Percentiles rank a stretch among this genome's conserved stretches.
phyloP scores from a whole-genome alignment of 2,888 invertebrate genomes.

The Tortrix viridana region DNA sequence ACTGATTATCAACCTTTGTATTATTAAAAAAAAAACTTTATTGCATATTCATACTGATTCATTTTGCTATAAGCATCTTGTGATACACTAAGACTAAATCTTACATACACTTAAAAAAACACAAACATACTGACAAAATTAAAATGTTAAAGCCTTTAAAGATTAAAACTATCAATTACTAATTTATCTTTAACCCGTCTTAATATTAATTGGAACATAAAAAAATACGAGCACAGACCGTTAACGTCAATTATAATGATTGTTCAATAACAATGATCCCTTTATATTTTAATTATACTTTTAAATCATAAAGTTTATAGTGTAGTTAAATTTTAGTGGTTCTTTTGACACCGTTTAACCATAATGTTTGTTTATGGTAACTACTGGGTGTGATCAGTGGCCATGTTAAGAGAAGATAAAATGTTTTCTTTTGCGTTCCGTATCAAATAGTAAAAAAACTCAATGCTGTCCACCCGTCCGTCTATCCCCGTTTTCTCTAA shows the following conservation, averaged over 20 bases:
- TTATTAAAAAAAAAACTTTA: no score
- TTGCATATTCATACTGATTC: no score
- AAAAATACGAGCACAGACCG: constrained; percentile 38
- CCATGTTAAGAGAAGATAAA: no score
- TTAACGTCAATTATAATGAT: constrained; percentile 43
- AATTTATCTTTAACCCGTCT: constrained; percentile 39
- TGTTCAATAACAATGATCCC: constrained; percentile 43
- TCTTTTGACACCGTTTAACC: constrained; percentile 34
- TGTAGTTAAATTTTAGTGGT: constrained; percentile 39
- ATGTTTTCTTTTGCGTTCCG: no score
- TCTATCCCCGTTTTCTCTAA: no score
- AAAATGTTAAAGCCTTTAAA: background rate
- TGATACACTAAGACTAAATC: no score
- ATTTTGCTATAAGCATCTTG: no score
- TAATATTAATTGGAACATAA: constrained; percentile 41
- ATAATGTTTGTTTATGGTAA: constrained; percentile 23
- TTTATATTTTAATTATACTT: constrained; percentile 42
- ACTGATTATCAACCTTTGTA: no score
- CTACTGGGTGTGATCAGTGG: background rate
- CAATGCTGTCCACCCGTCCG: no score
- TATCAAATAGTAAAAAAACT: no score
- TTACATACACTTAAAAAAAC: background rate
- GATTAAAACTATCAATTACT: constrained; percentile 23
- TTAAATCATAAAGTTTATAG: constrained; percentile 40
- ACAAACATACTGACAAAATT: background rate